These are phyloP conservation scores for Brevimyrus niger DNA, from an alignment of 2,113 vertebrate species.

Conservation along the genomic window DNA sequence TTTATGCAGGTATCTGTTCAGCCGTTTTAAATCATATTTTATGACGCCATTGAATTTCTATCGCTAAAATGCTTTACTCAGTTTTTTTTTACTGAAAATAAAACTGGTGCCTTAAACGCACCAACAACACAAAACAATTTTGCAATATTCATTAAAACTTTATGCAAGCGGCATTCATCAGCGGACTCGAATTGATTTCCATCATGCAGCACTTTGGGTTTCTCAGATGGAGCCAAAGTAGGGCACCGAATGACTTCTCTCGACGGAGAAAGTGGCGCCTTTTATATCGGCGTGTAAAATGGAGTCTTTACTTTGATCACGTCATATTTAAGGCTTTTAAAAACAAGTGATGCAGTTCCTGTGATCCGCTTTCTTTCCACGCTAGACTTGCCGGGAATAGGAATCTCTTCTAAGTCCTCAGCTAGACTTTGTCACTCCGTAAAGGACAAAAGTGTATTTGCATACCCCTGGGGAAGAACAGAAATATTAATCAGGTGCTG, in stretches of 20 bases:
- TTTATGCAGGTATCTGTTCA: not conserved
- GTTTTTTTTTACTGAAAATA: not conserved
- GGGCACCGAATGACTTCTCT: not conserved
- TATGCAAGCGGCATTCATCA: not conserved
- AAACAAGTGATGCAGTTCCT: conserved; percentile 27
- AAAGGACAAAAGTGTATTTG: conserved; percentile 48
- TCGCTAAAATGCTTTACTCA: not conserved
- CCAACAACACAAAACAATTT: not conserved
- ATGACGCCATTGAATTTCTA: not conserved
- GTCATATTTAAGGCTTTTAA: not conserved
- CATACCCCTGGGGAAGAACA: conserved; percentile 41
- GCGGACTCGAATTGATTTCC: not conserved
- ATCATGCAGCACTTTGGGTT: not conserved
- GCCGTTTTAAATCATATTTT: not conserved
- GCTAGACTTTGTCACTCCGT: conserved; percentile 36
- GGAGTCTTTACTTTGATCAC: conserved; percentile 38
- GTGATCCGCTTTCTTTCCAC: conserved; percentile 35
- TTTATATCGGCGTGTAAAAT: not conserved
- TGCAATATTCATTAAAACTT: not conserved
- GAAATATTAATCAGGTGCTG: conserved; percentile 50
- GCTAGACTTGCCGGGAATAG: conserved; percentile 30
- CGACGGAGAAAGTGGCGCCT: not conserved
- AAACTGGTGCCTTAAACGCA: not conserved
- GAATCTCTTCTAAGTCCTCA: conserved; percentile 35
- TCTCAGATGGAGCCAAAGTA: not conserved